Evolutionary conservation across 2,888 invertebrate species (phyloP).

Genomic region (Tetragnatha montana): DNA sequence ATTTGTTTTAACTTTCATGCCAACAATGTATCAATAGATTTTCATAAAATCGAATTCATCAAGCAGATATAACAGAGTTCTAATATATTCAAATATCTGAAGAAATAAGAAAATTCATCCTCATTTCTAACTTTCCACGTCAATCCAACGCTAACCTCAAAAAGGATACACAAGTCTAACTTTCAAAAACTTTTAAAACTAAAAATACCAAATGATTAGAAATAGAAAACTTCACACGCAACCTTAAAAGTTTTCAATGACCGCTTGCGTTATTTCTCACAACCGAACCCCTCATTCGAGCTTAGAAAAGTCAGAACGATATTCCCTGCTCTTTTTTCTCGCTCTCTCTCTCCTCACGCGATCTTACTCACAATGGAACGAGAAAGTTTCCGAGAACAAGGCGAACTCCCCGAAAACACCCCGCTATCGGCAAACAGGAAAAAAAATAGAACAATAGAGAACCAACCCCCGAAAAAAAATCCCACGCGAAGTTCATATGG

Average conservation of each 20-base stretch:
- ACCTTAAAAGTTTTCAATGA: not conserved
- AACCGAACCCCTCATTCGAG: not conserved
- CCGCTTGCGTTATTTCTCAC: not conserved
- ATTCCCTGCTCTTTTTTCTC: not conserved
- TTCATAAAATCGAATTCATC: no score
- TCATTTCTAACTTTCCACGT: no score
- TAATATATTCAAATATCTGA: no score
- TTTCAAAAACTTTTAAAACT: not conserved
- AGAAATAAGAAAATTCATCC: no score
- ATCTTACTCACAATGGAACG: not conserved
- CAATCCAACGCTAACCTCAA: no score
- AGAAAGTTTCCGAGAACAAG: not conserved
- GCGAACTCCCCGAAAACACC: not conserved
- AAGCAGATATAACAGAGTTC: no score
- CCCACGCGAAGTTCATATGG: conserved; percentile 38
- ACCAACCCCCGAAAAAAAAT: conserved; percentile 13
- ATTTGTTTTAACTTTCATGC: no score
- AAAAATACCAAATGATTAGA: not conserved
- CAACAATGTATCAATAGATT: no score
- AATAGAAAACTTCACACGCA: not conserved
- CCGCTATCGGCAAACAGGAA: conserved; percentile 22
- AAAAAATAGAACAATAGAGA: not conserved
- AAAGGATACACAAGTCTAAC: not conserved
- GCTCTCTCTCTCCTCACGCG: not conserved
- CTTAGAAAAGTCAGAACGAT: not conserved